Percentiles rank a stretch among this genome's conserved stretches.
These are phyloP conservation scores for Petroica traversi DNA, from an alignment of 2,113 vertebrate genomes.

Conservation along the genomic window DNA sequence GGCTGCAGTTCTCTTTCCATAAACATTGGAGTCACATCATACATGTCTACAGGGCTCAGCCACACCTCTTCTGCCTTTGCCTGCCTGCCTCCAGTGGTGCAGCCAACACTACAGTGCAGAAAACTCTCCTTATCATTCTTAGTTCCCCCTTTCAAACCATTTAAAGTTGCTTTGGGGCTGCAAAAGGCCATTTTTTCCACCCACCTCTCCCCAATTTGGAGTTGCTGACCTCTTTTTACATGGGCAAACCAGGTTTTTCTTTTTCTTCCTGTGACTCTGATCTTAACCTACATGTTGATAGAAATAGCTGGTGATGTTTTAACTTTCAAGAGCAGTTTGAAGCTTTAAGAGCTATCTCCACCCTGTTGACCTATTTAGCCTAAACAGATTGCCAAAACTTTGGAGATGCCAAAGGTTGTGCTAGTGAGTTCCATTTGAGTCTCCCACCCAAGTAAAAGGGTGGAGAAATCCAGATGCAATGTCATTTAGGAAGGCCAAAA, in stretches of 20 bases:
- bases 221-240: neutral
- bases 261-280: neutral
- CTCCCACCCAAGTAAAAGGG: constrained; percentile 37
- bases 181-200: neutral
- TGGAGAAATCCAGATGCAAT: constrained; percentile 12
- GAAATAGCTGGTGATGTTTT: constrained; percentile 21
- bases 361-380: constrained; percentile 30
- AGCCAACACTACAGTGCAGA: neutral
- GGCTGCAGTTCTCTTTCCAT: neutral
- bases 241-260: neutral
- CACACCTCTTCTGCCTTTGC: constrained; percentile 24
- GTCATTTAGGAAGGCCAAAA: neutral
- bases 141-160: neutral
- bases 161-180: neutral
- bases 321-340: constrained; percentile 25
- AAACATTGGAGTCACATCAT: constrained; percentile 51
- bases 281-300: neutral
- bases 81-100: neutral
- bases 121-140: neutral
- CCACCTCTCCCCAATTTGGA: neutral
- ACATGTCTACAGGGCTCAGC: constrained; percentile 15
- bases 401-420: neutral
- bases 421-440: neutral
- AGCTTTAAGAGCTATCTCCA: neutral
- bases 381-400: constrained; percentile 29